Conservation (phyloP, 2,888 invertebrate genomes). For the Ornithoptera alexandrae region DNA sequence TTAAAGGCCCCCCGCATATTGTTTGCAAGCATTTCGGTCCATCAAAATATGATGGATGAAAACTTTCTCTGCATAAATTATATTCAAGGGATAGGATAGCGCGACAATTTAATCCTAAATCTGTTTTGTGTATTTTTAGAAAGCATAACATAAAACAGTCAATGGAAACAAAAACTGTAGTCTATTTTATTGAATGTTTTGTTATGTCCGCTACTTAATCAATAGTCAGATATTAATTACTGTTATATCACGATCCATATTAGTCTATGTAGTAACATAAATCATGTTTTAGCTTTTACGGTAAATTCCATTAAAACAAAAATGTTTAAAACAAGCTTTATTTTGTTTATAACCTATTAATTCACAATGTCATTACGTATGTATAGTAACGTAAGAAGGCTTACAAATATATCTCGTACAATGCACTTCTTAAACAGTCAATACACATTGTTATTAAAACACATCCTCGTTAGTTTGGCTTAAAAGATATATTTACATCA, state of each 20-base stretch:
- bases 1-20: constrained; percentile 72
- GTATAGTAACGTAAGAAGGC: constrained; percentile 54
- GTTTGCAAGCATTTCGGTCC: constrained; percentile 71
- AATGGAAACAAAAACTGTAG: neutral
- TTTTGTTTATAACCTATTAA: constrained; percentile 66
- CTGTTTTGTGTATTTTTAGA: constrained; percentile 4
- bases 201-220: neutral
- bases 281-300: neutral
- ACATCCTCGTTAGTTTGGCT: constrained; percentile 62
- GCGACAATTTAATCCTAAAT: constrained; percentile 16
- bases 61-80: constrained; percentile 67
- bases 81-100: constrained; percentile 26
- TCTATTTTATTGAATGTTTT: neutral
- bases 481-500: constrained; percentile 72
- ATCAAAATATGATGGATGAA: constrained; percentile 69
- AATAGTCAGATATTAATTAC: neutral
- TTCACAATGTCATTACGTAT: constrained; percentile 58
- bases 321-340: constrained; percentile 77
- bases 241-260: too few relatives aligned
- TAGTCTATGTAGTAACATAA: too few relatives aligned
- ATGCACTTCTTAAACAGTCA: constrained; percentile 53
- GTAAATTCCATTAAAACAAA: constrained; percentile 40
- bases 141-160: neutral
- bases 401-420: constrained; percentile 50
- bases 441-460: constrained; percentile 63